Percentiles rank a stretch among this genome's conserved stretches.
These are phyloP conservation scores for Lasioglossum vierecki DNA, from an alignment of 2,888 invertebrate species.

Conservation along the genomic window DNA sequence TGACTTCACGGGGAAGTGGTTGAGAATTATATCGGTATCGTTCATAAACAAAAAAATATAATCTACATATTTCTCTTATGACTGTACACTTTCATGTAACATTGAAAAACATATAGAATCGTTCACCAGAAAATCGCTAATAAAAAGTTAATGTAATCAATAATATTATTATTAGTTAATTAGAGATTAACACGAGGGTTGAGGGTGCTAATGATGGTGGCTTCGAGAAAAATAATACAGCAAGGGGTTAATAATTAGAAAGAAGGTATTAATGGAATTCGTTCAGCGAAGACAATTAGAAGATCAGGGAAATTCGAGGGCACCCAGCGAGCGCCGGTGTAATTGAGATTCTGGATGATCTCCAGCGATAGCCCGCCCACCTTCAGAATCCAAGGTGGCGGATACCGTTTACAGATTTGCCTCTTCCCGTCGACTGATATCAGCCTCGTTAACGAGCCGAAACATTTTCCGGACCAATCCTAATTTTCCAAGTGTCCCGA, in stretches of 20 bases:
- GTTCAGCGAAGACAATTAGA: background rate
- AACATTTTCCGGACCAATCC: conserved; percentile 59
- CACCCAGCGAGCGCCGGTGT: background rate
- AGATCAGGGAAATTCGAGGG: background rate
- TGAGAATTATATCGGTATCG: background rate
- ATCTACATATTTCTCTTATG: too few relatives aligned
- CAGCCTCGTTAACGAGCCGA: conserved; percentile 59
- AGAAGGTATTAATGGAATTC: background rate
- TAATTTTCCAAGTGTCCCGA: conserved; percentile 68
- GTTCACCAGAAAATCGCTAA: too few relatives aligned
- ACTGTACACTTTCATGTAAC: too few relatives aligned
- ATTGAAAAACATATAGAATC: too few relatives aligned
- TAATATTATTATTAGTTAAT: too few relatives aligned
- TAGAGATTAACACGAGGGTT: too few relatives aligned
- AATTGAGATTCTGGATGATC: conserved; percentile 34
- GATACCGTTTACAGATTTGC: conserved; percentile 32
- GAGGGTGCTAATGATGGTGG: too few relatives aligned
- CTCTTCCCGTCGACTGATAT: background rate
- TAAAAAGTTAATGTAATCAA: too few relatives aligned
- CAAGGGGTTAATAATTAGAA: background rate
- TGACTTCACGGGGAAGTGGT: background rate
- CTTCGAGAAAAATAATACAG: background rate
- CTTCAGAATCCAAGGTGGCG: background rate
- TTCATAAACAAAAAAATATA: too few relatives aligned
- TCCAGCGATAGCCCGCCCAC: conserved; percentile 18